A percentile compares a stretch with the other conserved stretches of the same genome.
Conservation (phyloP, 1,140 invertebrate species). For the Cecropterus lyciades region DNA sequence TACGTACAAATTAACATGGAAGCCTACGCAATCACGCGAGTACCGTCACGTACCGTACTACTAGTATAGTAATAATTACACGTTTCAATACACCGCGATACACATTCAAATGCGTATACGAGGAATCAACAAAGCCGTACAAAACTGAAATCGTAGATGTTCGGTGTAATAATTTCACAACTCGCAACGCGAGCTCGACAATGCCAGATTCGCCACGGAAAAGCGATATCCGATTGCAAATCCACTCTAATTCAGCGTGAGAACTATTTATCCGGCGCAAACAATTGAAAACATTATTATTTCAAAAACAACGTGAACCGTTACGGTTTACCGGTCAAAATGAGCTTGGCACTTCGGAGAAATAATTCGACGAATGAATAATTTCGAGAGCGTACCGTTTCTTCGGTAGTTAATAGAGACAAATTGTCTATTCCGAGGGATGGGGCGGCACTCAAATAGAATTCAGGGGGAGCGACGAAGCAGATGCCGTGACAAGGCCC, state of each 20-base stretch:
- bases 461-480: constrained; percentile 40
- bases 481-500: constrained; percentile 42
- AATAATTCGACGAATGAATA: too few relatives aligned
- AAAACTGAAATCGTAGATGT: constrained; percentile 34
- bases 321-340: constrained; percentile 29
- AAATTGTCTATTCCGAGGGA: constrained; percentile 35
- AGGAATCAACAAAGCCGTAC: constrained; percentile 37
- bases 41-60: neutral
- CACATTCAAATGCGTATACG: constrained; percentile 13
- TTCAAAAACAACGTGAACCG: constrained; percentile 38
- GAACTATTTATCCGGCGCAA: constrained; percentile 35
- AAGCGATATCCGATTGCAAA: constrained; percentile 44
- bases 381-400: constrained; percentile 11
- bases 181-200: constrained; percentile 31
- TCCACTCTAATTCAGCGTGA: constrained; percentile 43
- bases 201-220: constrained; percentile 45
- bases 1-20: neutral
- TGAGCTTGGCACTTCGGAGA: too few relatives aligned
- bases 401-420: constrained; percentile 20
- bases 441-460: constrained; percentile 37
- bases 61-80: neutral
- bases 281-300: constrained; percentile 33
- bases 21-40: neutral
- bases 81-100: neutral
- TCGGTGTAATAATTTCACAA: constrained; percentile 32